A percentile compares a stretch with the other conserved stretches of the same genome.
phyloP scores from a whole-genome alignment of 2,888 invertebrate genomes.

The Drosophila lacicola region DNA sequence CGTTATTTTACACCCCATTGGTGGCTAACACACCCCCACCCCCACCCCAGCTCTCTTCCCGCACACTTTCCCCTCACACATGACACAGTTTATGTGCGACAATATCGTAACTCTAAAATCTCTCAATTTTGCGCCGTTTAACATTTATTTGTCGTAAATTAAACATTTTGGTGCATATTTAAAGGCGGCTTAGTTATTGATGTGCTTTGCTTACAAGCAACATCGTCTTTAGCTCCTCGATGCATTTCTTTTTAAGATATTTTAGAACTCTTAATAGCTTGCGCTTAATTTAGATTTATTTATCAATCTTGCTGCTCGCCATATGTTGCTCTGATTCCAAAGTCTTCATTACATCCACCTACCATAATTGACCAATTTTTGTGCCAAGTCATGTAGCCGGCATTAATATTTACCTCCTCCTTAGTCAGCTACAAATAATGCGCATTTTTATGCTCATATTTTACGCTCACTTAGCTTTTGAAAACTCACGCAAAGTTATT shows the following conservation, averaged over 20 bases:
- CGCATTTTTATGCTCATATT: conserved; percentile 50
- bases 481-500: conserved; percentile 38
- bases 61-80: conserved; percentile 8
- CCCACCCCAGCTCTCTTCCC: not conserved
- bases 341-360: conserved; percentile 10
- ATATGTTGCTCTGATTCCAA: conserved; percentile 41
- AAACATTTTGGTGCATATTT: conserved; percentile 68
- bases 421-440: conserved; percentile 17
- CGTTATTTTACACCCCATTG: conserved; percentile 79
- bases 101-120: conserved; percentile 74
- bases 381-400: conserved; percentile 67
- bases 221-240: not conserved
- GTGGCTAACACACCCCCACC: conserved; percentile 24
- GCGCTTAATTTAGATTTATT: conserved; percentile 6
- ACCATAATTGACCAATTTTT: conserved; percentile 61
- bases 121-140: conserved; percentile 74
- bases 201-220: not conserved
- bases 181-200: conserved; percentile 35
- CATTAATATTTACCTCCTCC: conserved; percentile 49
- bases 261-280: conserved; percentile 1
- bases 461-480: conserved; percentile 40
- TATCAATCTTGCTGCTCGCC: conserved; percentile 1
- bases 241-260: conserved; percentile 10
- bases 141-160: conserved; percentile 81
- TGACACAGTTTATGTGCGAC: conserved; percentile 71